Percentiles rank a stretch among this genome's conserved stretches.
Evolutionary conservation across 2,888 invertebrate species (phyloP).

Genomic region (Tetropium fuscum): DNA sequence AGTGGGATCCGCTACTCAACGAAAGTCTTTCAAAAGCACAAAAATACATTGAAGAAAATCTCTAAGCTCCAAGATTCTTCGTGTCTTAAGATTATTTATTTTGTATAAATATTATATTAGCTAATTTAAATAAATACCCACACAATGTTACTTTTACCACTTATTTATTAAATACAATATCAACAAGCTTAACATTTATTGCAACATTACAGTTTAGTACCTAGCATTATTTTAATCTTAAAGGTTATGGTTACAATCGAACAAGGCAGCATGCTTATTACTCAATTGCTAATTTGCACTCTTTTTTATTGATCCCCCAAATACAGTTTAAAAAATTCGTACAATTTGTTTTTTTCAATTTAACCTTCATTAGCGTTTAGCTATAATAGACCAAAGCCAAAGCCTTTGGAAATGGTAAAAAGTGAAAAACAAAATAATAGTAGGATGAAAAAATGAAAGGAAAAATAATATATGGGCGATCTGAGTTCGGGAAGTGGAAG

Average conservation of each 20-base stretch:
- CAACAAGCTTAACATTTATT: constrained; percentile 58
- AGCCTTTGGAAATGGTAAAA: no score
- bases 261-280: constrained; percentile 35
- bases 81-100: constrained; percentile 9
- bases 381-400: no score
- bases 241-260: constrained; percentile 28
- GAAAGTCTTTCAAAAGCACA: constrained; percentile 72
- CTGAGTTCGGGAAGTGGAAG: no score
- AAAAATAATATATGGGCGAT: no score
- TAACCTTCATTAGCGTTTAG: no score
- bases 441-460: no score
- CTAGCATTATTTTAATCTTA: constrained; percentile 31
- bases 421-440: no score
- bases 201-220: constrained; percentile 50
- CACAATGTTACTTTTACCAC: constrained; percentile 24
- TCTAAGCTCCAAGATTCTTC: constrained; percentile 44
- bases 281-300: constrained; percentile 17
- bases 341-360: no score
- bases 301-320: constrained; percentile 4
- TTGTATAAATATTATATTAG: constrained; percentile 5
- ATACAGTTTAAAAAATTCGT: constrained; percentile 26
- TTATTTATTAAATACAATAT: constrained; percentile 54
- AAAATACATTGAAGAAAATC: constrained; percentile 65
- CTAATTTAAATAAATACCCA: constrained; percentile 18
- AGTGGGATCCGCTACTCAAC: constrained; percentile 74